Evolutionary conservation across 2,888 invertebrate genomes (phyloP).

Genomic region (Lypha dubia): DNA sequence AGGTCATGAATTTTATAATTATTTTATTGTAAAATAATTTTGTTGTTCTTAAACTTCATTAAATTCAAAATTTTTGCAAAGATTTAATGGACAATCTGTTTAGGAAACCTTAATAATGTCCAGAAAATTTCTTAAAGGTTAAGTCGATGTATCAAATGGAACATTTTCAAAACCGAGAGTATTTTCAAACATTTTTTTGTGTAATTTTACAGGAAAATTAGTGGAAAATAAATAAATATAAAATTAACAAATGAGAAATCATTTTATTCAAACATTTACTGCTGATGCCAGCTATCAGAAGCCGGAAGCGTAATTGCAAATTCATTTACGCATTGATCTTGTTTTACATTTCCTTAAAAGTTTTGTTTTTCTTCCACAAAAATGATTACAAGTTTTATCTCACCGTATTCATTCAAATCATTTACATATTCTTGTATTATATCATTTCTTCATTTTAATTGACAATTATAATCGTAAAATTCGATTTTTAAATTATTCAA

Average conservation of each 20-base stretch:
- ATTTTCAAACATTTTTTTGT: no score
- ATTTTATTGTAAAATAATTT: no score
- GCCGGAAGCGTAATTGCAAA: not conserved
- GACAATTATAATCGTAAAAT: constrained; percentile 33
- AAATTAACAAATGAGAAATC: no score
- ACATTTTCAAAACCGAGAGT: not conserved
- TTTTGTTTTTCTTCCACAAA: not conserved
- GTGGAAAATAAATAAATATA: not conserved
- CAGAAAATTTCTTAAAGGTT: not conserved
- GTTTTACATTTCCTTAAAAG: not conserved
- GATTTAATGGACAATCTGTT: not conserved
- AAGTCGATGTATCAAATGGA: not conserved
- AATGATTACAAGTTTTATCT: constrained; percentile 8
- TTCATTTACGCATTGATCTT: not conserved
- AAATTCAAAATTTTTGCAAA: not conserved
- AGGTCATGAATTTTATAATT: no score
- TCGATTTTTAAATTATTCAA: constrained; percentile 31
- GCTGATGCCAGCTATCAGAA: not conserved
- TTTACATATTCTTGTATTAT: not conserved
- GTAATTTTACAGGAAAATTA: no score
- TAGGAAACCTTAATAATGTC: not conserved
- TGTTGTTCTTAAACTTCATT: no score
- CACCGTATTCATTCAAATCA: not conserved
- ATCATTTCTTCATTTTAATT: not conserved
- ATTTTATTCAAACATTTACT: not conserved